Evolutionary conservation across 1,140 invertebrate genomes (phyloP).

Genomic region (Copidosoma floridanum): DNA sequence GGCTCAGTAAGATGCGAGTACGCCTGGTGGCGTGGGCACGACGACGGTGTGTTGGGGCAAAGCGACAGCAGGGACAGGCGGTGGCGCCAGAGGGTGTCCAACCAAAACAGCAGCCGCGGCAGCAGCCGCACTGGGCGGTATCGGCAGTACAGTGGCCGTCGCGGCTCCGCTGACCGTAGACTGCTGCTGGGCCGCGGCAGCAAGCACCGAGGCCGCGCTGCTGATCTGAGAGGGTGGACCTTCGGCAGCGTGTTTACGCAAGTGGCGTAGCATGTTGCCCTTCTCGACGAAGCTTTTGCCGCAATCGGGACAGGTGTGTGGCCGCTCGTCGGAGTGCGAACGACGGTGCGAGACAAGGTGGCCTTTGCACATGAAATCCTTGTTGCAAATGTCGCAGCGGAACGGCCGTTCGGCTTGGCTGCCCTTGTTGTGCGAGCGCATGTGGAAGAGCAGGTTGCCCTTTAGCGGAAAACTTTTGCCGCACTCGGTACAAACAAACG

Average conservation of each 20-base stretch:
- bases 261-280: conserved; percentile 68
- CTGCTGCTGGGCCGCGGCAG: conserved; percentile 2
- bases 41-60: conserved; percentile 55
- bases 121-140: conserved; percentile 43
- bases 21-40: conserved; percentile 54
- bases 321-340: conserved; percentile 84
- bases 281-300: conserved; percentile 78
- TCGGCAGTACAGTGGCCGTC: conserved; percentile 44
- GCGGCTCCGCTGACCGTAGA: too few relatives aligned
- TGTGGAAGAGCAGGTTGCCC: conserved; percentile 91
- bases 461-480: conserved; percentile 85
- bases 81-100: conserved; percentile 50
- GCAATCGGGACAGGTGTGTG: conserved; percentile 73
- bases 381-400: conserved; percentile 92
- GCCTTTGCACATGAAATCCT: conserved; percentile 95
- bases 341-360: conserved; percentile 87
- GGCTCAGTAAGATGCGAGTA: conserved; percentile 48
- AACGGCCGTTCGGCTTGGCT: conserved; percentile 86
- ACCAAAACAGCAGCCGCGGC: conserved; percentile 44
- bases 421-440: conserved; percentile 88
- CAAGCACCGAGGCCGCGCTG: conserved; percentile 29
- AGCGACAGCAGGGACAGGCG: conserved; percentile 47
- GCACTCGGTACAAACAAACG: conserved; percentile 77
- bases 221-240: conserved; percentile 48
- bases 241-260: conserved; percentile 57